These are phyloP conservation scores for Drosophila percnosoma DNA, from an alignment of 2,888 invertebrate genomes.

Conservation along the genomic window DNA sequence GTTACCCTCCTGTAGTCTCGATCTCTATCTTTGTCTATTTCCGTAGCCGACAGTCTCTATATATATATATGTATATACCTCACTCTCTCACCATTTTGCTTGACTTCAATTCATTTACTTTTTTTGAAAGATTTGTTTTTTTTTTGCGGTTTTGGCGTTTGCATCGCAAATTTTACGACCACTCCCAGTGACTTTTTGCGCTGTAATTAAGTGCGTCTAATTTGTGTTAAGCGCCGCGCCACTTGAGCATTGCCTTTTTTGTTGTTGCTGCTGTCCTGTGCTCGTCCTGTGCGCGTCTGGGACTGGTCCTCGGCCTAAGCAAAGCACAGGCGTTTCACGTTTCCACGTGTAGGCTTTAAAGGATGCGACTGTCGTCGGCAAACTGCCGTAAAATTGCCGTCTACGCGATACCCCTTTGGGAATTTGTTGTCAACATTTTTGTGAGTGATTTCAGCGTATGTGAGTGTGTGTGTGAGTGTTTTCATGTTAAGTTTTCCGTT, in stretches of 20 bases:
- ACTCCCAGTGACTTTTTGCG: conserved; percentile 68
- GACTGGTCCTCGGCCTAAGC: conserved; percentile 8
- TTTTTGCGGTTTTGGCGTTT: conserved; percentile 47
- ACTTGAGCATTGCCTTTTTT: conserved; percentile 64
- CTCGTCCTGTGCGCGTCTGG: conserved; percentile 9
- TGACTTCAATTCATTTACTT: conserved; percentile 26
- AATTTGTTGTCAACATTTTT: conserved; percentile 54
- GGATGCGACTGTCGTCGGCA: conserved; percentile 54
- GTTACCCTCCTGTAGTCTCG: neutral
- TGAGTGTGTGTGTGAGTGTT: conserved; percentile 26
- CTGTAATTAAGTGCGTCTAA: conserved; percentile 80
- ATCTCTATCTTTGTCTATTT: conserved; percentile 12
- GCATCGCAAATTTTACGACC: conserved; percentile 62
- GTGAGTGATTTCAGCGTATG: conserved; percentile 59
- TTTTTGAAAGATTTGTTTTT: neutral
- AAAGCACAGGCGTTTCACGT: conserved; percentile 42
- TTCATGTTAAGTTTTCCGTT: conserved; percentile 25
- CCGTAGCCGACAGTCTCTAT: neutral
- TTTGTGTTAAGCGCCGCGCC: conserved; percentile 76
- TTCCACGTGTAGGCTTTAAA: conserved; percentile 51
- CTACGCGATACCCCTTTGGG: conserved; percentile 46
- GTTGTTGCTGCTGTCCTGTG: conserved; percentile 22
- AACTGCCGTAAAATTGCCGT: conserved; percentile 70
- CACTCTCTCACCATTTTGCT: neutral
- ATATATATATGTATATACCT: neutral